Evolutionary conservation across 2,797 vertebrate genomes (phyloP).

Genomic region (Trachurus trachurus): DNA sequence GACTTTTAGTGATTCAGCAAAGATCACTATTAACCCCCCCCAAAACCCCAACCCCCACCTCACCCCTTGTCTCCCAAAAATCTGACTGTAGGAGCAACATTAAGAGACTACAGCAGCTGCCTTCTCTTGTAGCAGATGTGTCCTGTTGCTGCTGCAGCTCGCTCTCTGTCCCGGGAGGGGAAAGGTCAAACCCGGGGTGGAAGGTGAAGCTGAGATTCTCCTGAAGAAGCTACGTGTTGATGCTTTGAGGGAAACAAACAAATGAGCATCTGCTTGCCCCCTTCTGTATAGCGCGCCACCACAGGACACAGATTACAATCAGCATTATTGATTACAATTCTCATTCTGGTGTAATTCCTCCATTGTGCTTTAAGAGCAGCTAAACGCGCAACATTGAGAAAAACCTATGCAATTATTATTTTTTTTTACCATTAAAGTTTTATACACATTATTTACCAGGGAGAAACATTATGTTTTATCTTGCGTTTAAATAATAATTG

Average conservation of each 20-base stretch:
- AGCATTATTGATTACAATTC: slow-evolving; percentile 75
- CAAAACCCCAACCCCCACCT: slow-evolving; percentile 13
- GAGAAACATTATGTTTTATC: neutral
- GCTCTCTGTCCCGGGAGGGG: slow-evolving; percentile 77
- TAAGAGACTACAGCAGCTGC: slow-evolving; percentile 84
- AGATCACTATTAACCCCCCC: slow-evolving; percentile 65
- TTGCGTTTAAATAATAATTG: neutral
- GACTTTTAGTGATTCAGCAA: slow-evolving; percentile 73
- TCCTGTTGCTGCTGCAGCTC: slow-evolving; percentile 72
- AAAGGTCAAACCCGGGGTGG: slow-evolving; percentile 79
- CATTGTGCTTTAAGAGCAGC: slow-evolving; percentile 40
- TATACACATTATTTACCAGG: slow-evolving; percentile 7
- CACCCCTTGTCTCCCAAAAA: neutral
- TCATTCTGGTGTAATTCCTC: slow-evolving; percentile 64
- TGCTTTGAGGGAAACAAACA: slow-evolving; percentile 69
- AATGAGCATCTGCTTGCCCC: slow-evolving; percentile 82
- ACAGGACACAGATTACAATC: slow-evolving; percentile 60
- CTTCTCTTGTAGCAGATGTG: slow-evolving; percentile 83
- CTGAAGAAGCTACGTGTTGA: slow-evolving; percentile 79
- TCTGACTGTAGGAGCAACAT: slow-evolving; percentile 76
- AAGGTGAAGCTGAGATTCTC: slow-evolving; percentile 72
- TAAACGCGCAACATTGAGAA: slow-evolving; percentile 12
- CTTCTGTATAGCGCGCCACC: slow-evolving; percentile 25
- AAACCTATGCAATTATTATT: neutral
- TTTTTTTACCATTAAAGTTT: slow-evolving; percentile 10